phyloP scores from a whole-genome alignment of 2,113 vertebrate genomes.

The Phasianus colchicus region DNA sequence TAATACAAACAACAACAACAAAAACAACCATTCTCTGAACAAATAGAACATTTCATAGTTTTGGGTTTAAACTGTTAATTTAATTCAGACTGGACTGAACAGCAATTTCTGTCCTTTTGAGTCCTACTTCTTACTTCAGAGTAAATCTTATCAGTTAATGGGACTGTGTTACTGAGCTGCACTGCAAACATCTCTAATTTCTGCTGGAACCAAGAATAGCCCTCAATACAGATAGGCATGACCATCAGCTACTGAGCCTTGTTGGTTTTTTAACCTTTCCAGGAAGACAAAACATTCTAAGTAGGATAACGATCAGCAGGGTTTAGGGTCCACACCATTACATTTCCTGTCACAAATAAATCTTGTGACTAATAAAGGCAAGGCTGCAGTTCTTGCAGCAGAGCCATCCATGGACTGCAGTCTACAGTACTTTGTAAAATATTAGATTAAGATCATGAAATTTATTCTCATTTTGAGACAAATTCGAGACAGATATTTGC shows the following conservation, averaged over 20 bases:
- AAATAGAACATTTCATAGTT: not conserved
- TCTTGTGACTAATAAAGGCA: constrained; percentile 14
- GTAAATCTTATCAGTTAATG: constrained; percentile 27
- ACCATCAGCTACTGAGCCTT: not conserved
- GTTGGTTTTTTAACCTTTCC: constrained; percentile 49
- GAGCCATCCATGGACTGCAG: constrained; percentile 49
- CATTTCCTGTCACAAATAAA: constrained; percentile 25
- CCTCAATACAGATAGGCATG: not conserved
- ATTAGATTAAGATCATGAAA: constrained; percentile 55
- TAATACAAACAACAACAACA: not conserved
- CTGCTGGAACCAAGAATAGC: constrained; percentile 5
- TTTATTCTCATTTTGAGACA: constrained; percentile 40
- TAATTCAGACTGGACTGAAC: not conserved
- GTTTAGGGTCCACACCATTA: not conserved
- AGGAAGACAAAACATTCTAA: constrained; percentile 32
- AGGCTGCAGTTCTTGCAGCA: constrained; percentile 33
- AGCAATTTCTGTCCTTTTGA: constrained; percentile 22
- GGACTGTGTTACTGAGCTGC: not conserved
- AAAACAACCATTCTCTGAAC: not conserved
- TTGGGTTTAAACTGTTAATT: constrained; percentile 14
- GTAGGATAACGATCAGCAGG: constrained; percentile 14
- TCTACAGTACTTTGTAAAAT: constrained; percentile 41
- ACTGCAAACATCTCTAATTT: not conserved
- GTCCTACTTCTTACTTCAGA: not conserved
- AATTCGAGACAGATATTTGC: constrained; percentile 56